Percentiles rank a stretch among this genome's conserved stretches.
Evolutionary conservation across 2,113 vertebrate genomes (phyloP).

Genomic region (Otis tarda): DNA sequence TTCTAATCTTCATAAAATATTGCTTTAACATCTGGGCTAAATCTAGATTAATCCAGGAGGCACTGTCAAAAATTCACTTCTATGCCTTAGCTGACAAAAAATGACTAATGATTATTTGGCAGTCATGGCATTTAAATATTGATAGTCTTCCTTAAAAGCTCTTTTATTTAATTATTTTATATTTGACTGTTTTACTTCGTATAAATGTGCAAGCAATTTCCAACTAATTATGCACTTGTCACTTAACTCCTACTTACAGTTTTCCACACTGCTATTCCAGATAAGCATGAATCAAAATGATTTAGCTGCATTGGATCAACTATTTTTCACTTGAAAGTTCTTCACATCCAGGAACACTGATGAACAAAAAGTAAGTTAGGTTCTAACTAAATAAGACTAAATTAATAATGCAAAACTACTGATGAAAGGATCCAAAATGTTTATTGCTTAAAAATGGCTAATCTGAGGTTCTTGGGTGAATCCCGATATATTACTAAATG

Average conservation of each 20-base stretch:
- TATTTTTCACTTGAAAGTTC: not conserved
- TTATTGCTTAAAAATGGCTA: not conserved
- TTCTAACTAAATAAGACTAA: not conserved
- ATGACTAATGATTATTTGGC: constrained; percentile 11
- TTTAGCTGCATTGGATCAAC: not conserved
- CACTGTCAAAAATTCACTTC: not conserved
- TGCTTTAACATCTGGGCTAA: constrained; percentile 24
- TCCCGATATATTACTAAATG: not conserved
- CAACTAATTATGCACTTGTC: constrained; percentile 30
- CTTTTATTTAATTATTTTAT: constrained; percentile 26
- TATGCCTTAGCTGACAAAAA: not conserved
- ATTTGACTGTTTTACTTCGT: constrained; percentile 23
- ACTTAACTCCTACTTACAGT: constrained; percentile 1
- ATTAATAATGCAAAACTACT: not conserved
- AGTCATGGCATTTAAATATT: constrained; percentile 43
- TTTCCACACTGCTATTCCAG: not conserved
- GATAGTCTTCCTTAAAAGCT: constrained; percentile 18
- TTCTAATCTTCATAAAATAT: constrained; percentile 25
- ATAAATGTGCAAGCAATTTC: constrained; percentile 37
- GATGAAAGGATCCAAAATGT: not conserved
- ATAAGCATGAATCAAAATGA: not conserved
- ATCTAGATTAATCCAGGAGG: constrained; percentile 37
- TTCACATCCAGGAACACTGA: not conserved
- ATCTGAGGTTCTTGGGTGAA: not conserved
- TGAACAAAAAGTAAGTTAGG: not conserved